Conservation (phyloP, 2,888 invertebrate species). For the Dolomedes plantarius region DNA sequence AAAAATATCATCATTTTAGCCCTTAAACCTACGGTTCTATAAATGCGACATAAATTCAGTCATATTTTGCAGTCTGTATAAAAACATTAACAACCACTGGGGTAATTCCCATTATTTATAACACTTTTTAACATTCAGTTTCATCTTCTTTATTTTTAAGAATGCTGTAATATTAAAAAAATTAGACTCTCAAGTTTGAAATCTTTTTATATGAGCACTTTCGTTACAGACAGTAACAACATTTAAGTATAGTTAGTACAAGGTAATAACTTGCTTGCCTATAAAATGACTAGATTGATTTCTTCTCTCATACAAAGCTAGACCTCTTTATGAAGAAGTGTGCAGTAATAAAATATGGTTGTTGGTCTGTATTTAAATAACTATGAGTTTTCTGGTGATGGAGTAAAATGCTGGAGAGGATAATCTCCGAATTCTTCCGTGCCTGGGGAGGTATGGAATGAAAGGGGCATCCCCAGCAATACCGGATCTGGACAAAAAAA, state of each 20-base stretch:
- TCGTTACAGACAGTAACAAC: background rate
- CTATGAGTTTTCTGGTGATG: slow-evolving; percentile 55
- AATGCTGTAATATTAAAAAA: no score
- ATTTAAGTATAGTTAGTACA: background rate
- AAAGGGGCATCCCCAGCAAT: slow-evolving; percentile 73
- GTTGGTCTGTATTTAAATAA: background rate
- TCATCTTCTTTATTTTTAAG: no score
- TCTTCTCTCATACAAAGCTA: background rate
- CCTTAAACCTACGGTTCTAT: no score
- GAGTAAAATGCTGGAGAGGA: slow-evolving; percentile 69
- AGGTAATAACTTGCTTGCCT: background rate
- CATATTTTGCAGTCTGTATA: no score
- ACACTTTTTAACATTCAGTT: no score
- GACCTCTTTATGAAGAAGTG: background rate
- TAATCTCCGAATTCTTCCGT: slow-evolving; percentile 60
- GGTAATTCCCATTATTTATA: no score
- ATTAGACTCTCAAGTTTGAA: no score
- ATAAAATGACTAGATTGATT: slow-evolving; percentile 9
- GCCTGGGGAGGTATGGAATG: slow-evolving; percentile 72
- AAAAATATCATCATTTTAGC: no score
- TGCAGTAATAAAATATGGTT: background rate
- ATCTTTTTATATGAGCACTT: background rate
- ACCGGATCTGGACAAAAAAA: slow-evolving; percentile 73
- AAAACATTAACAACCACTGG: no score
- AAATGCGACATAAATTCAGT: no score